These are phyloP conservation scores for Gandaritis pyraliata DNA, from an alignment of 2,888 invertebrate species.

Conservation along the genomic window DNA sequence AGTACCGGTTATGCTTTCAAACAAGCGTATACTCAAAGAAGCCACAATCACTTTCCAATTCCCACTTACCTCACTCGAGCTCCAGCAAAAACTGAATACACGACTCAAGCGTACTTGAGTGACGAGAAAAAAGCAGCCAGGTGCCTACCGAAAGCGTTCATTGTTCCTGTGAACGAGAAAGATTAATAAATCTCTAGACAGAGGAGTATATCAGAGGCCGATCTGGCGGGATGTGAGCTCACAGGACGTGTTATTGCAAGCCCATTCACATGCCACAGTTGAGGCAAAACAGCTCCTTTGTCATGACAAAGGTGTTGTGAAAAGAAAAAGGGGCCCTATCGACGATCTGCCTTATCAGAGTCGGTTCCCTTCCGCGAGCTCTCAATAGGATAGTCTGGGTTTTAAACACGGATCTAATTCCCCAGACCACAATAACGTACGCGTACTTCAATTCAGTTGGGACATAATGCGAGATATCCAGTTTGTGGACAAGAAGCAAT, in stretches of 20 bases:
- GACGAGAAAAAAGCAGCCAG: constrained; percentile 78
- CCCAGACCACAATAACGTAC: constrained; percentile 75
- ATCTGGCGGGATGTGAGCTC: constrained; percentile 81
- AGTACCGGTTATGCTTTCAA: constrained; percentile 37
- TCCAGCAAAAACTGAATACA: constrained; percentile 74
- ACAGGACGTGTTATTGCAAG: constrained; percentile 81
- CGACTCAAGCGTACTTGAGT: constrained; percentile 65
- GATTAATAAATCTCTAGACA: constrained; percentile 84
- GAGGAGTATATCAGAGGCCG: constrained; percentile 79
- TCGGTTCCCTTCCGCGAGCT: constrained; percentile 81
- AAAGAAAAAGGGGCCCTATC: constrained; percentile 83
- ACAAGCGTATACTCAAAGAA: constrained; percentile 43
- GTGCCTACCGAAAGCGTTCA: constrained; percentile 79
- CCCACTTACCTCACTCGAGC: constrained; percentile 65
- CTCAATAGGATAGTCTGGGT: constrained; percentile 80
- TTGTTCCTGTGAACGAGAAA: constrained; percentile 79
- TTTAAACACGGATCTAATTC: constrained; percentile 83
- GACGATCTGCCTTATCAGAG: constrained; percentile 83
- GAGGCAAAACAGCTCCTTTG: constrained; percentile 82
- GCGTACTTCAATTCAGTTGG: constrained; percentile 74
- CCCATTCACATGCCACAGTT: constrained; percentile 82
- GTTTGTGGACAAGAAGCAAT: constrained; percentile 59
- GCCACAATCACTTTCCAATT: constrained; percentile 59
- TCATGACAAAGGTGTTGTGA: constrained; percentile 84
- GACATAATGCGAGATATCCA: constrained; percentile 64